Evolutionary conservation across 2,113 vertebrate genomes (phyloP), one percentile per base, ranked within the genome.

Genomic region (Macquaria ambigua): DNA sequence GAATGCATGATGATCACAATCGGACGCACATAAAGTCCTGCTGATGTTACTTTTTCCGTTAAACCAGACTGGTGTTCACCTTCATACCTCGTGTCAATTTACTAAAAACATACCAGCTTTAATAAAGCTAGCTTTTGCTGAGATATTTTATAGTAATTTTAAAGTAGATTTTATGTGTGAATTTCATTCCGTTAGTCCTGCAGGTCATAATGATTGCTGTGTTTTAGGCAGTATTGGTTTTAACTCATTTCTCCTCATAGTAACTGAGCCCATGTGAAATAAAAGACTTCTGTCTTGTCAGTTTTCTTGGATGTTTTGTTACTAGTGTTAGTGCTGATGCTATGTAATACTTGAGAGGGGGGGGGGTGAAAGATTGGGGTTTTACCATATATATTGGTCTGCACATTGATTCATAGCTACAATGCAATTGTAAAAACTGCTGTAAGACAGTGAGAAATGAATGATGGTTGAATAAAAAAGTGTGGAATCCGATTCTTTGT

Each of bases 401-500:
- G 77, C 63, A 81, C 81, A 80, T 61, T 21, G 41, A 21, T 61
- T 18, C 4, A 46, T 56, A 39, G n/a, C 15, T 84, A 43, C 15
- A 83, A 72, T 77, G 14, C 7, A 63, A 72, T 11, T 77, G 10
- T 75, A 56, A 63, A 64, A 64, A 82, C 74, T 89, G 81, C 81
- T 87, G 81, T 77, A 21, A 76, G 23, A 79, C 12, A 6, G 55
- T 74, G 14, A 70, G 11, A 74, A 71, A 63, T 66, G 52, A 80
- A 66, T 77, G 43, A 69, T 56, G 69, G 46, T 63, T 67, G 43
- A 92, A 88, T 89, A 14, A 86, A 88, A 79, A 69, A 31, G 2
- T 67, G 34, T 81, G 72, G 7, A 84, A 80, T 69, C 50, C 21
- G 25, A 6, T 41, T 74, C 1, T 52, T 74, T 64, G 10, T 86